Evolutionary conservation across 2,113 vertebrate genomes (phyloP), one percentile per base, ranked within the genome.

Genomic region (Pelecanoides urinatrix): DNA sequence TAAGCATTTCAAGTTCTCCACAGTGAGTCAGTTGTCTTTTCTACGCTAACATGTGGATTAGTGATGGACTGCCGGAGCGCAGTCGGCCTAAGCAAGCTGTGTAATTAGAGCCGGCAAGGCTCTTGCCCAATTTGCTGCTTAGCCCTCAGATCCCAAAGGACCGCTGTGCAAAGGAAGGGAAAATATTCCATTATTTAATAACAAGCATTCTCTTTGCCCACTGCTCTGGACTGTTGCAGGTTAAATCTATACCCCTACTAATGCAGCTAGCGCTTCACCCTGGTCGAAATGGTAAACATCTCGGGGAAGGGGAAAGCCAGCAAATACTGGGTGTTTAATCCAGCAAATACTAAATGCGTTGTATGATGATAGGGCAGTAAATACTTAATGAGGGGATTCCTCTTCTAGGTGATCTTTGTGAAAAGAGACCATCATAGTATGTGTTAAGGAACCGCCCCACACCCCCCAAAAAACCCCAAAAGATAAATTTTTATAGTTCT

Each of bases 81-180:
- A 42, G 50, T 9, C 2, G 11, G 91, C 45, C 86, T 12, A 63
- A 90, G 67, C 36, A n/a, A 53, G 74, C 75, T 32, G 42, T 56
- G 58, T 3, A 81, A 63, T 34, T 11, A 74, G 15, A 91, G 83
- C 68, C 49, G 2, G 85, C 38, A 21, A 68, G 49, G 38, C 45
- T 86, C 81, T 89, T 6, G 2, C 75, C 61, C 6, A 3, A 11
- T 30, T 26, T 75, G 50, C 93, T 81, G 25, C 15, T 67, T 45
- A 86, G 55, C 79, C 71, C 75, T 88, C 87, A 16, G 45, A 42
- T 68, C 92, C 91, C 67, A 29, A 68, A 82, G 68, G 73, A 50
- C 23, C 8, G 0, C 71, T 30, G 66, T 26, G 25, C 80, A 63
- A 40, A 85, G 72, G 40, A 72, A 85, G 3, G 36, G 84, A 62